Evolutionary conservation across 2,888 invertebrate genomes (phyloP).

Genomic region (Toxonevra muliebris): DNA sequence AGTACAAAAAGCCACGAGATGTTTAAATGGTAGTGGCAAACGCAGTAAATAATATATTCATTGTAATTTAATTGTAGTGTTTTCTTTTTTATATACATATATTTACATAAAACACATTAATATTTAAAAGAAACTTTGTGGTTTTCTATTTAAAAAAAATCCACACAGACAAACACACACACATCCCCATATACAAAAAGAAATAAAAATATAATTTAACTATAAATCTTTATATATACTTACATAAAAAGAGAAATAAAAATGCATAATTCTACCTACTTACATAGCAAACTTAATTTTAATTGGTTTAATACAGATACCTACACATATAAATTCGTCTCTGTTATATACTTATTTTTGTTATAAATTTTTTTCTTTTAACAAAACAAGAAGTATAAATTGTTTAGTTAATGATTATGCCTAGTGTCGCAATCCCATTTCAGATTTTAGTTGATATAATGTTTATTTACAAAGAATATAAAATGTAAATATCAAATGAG

Average conservation of each 20-base stretch:
- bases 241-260: constrained; percentile 32
- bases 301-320: too few species aligned
- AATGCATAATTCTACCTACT: constrained; percentile 25
- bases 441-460: too few species aligned
- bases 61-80: constrained; percentile 27
- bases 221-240: constrained; percentile 32
- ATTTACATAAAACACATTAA: constrained; percentile 30
- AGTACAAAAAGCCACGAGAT: constrained; percentile 66
- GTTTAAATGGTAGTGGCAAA: constrained; percentile 63
- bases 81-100: constrained; percentile 35
- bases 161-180: constrained; percentile 4
- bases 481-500: too few species aligned
- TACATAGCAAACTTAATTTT: too few species aligned
- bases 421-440: too few species aligned
- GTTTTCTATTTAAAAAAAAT: constrained; percentile 29
- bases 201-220: constrained; percentile 20
- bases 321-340: too few species aligned
- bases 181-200: constrained; percentile 19
- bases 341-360: too few species aligned
- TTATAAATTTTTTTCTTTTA: too few species aligned
- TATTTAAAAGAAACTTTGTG: constrained; percentile 24
- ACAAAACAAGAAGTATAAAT: too few species aligned
- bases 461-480: too few species aligned
- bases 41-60: constrained; percentile 59
- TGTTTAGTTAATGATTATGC: too few species aligned